phyloP scores from a whole-genome alignment of 2,888 invertebrate genomes.

The Phengaris arion region DNA sequence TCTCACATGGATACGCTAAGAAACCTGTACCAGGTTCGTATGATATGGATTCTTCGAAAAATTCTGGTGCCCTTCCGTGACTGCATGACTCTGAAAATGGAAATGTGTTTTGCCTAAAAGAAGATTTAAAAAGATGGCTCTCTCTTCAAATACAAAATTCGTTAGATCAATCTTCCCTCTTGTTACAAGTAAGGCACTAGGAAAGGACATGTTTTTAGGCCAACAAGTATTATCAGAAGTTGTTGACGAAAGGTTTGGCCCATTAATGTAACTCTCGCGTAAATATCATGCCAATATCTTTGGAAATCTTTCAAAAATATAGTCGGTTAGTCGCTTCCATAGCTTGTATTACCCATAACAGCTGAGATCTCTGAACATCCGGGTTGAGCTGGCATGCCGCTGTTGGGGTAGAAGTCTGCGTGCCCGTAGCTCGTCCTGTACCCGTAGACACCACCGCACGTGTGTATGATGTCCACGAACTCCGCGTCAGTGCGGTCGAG shows the following conservation, averaged over 20 bases:
- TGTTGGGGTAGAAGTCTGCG: constrained; percentile 87
- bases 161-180: too few species aligned
- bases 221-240: background rate
- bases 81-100: constrained; percentile 82
- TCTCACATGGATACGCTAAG: constrained; percentile 77
- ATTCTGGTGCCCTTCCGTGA: constrained; percentile 82
- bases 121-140: too few species aligned
- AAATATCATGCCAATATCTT: too few species aligned
- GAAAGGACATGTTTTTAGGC: background rate
- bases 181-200: too few species aligned
- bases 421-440: constrained; percentile 82
- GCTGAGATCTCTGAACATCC: constrained; percentile 79
- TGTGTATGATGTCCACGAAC: constrained; percentile 88
- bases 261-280: too few species aligned
- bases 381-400: constrained; percentile 83
- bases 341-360: constrained; percentile 48
- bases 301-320: too few species aligned
- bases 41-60: constrained; percentile 83
- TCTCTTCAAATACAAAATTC: too few species aligned
- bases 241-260: too few species aligned
- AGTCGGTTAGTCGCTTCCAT: too few species aligned
- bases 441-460: constrained; percentile 83
- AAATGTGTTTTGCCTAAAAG: background rate
- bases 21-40: constrained; percentile 66
- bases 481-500: constrained; percentile 83